These are phyloP conservation scores for Dolichomitus sp. DNA, from an alignment of 2,888 invertebrate species.

Conservation along the genomic window DNA sequence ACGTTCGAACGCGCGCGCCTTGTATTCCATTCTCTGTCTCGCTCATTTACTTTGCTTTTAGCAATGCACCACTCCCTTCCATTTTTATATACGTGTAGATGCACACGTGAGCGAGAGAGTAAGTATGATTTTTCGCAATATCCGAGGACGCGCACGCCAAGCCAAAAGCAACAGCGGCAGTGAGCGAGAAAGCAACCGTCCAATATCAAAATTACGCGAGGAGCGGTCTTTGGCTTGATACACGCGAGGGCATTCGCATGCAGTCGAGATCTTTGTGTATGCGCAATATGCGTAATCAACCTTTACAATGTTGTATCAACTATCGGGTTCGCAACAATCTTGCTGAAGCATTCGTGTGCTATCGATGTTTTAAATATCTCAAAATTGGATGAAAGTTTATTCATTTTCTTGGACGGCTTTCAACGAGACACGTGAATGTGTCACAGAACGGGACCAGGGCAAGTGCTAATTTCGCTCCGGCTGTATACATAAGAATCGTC, in stretches of 20 bases:
- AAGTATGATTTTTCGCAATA: slow-evolving; percentile 31
- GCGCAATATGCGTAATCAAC: slow-evolving; percentile 19
- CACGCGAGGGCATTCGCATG: slow-evolving; percentile 14
- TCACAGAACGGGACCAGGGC: slow-evolving; percentile 29
- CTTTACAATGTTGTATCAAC: slow-evolving; percentile 27
- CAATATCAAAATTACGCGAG: slow-evolving; percentile 20
- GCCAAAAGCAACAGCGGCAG: slow-evolving; percentile 27
- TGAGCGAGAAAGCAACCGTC: slow-evolving; percentile 32
- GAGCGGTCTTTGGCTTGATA: slow-evolving; percentile 10
- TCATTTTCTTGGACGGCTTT: slow-evolving; percentile 6
- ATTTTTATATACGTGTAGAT: slow-evolving; percentile 11
- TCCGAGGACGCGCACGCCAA: slow-evolving; percentile 34
- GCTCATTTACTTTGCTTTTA: slow-evolving; percentile 48
- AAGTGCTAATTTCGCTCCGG: slow-evolving; percentile 6
- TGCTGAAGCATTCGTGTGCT: slow-evolving; percentile 24
- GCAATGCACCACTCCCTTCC: slow-evolving; percentile 6
- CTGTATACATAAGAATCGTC: neutral
- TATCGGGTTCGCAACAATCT: slow-evolving; percentile 1
- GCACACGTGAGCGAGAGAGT: slow-evolving; percentile 40
- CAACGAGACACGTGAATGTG: neutral
- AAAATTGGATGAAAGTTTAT: neutral
- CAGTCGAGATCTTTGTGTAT: neutral
- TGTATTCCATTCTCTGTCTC: slow-evolving; percentile 39
- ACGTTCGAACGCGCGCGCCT: slow-evolving; percentile 35
- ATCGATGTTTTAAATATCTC: slow-evolving; percentile 41